Base-by-base conservation (phyloP, 1,140 invertebrate genomes). In the Catajapyx aquilonaris region DNA sequence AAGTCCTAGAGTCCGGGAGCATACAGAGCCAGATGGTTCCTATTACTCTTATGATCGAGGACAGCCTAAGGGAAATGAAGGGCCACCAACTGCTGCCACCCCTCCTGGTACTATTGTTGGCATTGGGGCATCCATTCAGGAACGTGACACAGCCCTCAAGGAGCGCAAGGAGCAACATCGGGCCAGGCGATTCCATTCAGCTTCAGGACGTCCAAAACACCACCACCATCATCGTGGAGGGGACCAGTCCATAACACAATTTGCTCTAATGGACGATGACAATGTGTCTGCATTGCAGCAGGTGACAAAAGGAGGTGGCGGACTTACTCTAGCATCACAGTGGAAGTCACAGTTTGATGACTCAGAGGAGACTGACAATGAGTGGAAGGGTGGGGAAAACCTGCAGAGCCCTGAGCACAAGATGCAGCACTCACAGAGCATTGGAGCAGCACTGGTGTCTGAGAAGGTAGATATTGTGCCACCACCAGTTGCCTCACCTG, bases 311-410 rank as follows among this genome's bases (percentile, higher is more conserved):
- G 65, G 65, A n/a, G 64, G 64, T 20, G 60, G 60, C 30, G 79
- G 78, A 0, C 54, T 87, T 2, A 88, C 84, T 0, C 52, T 88
- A 9, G 83, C 81, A 0, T 87, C 81, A 1, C 75, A 87, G 47
- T 91, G 86, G 86, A 88, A 90, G 51, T 87, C 81, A 2, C 83
- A 88, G 50, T 90, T 91, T 50, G 84, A 90, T 51, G 85, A 91
- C 52, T 87, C 83, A 0, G 85, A 90, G 45, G 46, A 52, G 23
- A 84, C 81, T 0, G 84, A 91, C 54, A 85, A 88, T 53, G 83
- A 90, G 53, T 84, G 81, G 79, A 84, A 84, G 52, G n/a, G n/a
- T n/a, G 77, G 75, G 36, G 83, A 87, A 41, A 68, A 71, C 45
- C 50, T 72, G 19, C 69, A 71, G 41, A 76, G 73, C 51, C 74